These are phyloP conservation scores for Rhodinocichla rosea DNA, from an alignment of 2,113 vertebrate species.

Conservation along the genomic window DNA sequence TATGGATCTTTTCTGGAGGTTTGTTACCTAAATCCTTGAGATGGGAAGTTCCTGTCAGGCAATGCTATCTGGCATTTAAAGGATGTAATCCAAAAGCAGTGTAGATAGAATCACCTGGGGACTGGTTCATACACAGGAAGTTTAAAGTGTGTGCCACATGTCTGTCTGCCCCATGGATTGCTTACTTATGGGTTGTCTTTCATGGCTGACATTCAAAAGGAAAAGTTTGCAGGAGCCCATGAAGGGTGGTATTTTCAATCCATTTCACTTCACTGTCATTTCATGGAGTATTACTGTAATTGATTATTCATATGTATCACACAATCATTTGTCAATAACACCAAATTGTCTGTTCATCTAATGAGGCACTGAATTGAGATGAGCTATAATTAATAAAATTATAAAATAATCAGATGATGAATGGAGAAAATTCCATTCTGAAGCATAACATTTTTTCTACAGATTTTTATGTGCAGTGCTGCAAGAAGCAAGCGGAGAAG, in stretches of 20 bases:
- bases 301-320: neutral
- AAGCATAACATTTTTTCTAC: neutral
- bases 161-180: neutral
- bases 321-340: neutral
- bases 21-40: neutral
- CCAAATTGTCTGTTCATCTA: neutral
- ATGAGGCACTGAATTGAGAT: neutral
- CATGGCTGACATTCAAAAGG: neutral
- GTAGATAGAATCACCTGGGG: neutral
- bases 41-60: neutral
- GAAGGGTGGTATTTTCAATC: neutral
- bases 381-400: constrained; percentile 1
- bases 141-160: neutral
- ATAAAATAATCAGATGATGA: neutral
- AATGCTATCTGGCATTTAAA: neutral
- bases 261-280: neutral
- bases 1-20: neutral
- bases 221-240: neutral
- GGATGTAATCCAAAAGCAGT: neutral
- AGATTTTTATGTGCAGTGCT: neutral
- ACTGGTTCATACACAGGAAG: neutral
- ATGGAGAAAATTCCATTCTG: neutral
- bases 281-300: neutral
- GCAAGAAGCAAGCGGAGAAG: neutral
- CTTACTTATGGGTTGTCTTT: neutral